Conservation (phyloP, 2,797 vertebrate species). For the Hippoglossus hippoglossus region DNA sequence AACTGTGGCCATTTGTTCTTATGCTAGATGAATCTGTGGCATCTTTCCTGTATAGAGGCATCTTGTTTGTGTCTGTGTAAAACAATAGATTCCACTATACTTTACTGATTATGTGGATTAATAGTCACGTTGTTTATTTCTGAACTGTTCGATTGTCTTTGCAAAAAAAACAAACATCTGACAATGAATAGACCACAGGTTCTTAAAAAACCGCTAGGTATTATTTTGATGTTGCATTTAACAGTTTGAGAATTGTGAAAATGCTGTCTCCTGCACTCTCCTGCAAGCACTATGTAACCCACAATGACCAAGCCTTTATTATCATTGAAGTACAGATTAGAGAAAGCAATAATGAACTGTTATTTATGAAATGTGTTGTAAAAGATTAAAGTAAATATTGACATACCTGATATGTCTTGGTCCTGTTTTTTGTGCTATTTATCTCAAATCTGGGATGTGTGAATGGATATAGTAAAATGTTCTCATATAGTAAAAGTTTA, state of each 20-base stretch:
- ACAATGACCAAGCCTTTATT: slow-evolving; percentile 66
- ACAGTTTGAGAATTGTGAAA: slow-evolving; percentile 56
- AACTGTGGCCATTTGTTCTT: slow-evolving; percentile 52
- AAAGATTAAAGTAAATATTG: slow-evolving; percentile 80
- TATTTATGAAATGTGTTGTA: slow-evolving; percentile 84
- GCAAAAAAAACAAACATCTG: slow-evolving; percentile 17
- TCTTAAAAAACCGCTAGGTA: slow-evolving; percentile 42
- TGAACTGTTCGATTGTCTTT: slow-evolving; percentile 54
- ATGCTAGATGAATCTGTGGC: slow-evolving; percentile 53
- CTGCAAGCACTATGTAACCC: slow-evolving; percentile 72
- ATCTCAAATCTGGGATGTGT: not conserved
- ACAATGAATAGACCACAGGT: slow-evolving; percentile 54
- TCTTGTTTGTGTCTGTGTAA: slow-evolving; percentile 55
- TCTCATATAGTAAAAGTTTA: not conserved
- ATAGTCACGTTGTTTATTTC: slow-evolving; percentile 54
- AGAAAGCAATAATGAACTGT: slow-evolving; percentile 79
- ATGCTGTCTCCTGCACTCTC: slow-evolving; percentile 69
- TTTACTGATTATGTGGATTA: slow-evolving; percentile 47
- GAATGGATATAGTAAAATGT: not conserved
- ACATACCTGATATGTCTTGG: slow-evolving; percentile 42
- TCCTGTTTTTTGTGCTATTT: slow-evolving; percentile 14
- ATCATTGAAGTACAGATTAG: slow-evolving; percentile 73
- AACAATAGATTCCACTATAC: slow-evolving; percentile 35
- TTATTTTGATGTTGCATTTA: slow-evolving; percentile 67
- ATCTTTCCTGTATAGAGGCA: slow-evolving; percentile 54